Evolutionary conservation across 1,140 invertebrate genomes (phyloP).

Genomic region (Drosophila ficusphila): DNA sequence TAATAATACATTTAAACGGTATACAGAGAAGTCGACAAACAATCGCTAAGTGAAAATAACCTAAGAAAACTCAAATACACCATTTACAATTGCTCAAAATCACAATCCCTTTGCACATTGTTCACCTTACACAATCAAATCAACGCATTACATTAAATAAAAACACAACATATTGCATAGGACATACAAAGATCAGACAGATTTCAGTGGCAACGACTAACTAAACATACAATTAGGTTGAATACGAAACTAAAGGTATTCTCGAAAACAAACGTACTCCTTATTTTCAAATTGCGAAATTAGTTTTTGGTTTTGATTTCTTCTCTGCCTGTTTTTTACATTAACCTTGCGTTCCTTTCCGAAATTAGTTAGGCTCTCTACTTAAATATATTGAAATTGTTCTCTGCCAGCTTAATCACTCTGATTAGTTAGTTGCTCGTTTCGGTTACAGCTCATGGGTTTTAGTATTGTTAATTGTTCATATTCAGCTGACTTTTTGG

Average conservation of each 20-base stretch:
- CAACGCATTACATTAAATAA: conserved; percentile 31
- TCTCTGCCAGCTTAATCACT: conserved; percentile 27
- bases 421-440: conserved; percentile 57
- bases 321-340: conserved; percentile 35
- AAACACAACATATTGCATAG: conserved; percentile 59
- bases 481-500: conserved; percentile 63
- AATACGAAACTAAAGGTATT: conserved; percentile 32
- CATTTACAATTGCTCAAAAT: conserved; percentile 52
- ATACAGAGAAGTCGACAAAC: conserved; percentile 36
- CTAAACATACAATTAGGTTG: conserved; percentile 28
- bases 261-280: conserved; percentile 6
- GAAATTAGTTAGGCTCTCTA: conserved; percentile 12
- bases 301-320: conserved; percentile 55
- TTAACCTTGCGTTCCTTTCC: conserved; percentile 14
- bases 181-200: conserved; percentile 63
- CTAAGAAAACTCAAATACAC: conserved; percentile 50
- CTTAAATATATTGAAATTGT: conserved; percentile 49
- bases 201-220: conserved; percentile 43
- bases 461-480: conserved; percentile 37
- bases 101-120: conserved; percentile 52
- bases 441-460: conserved; percentile 53
- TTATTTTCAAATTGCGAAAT: conserved; percentile 46
- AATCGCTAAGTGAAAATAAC: conserved; percentile 24
- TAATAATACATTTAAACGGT: conserved; percentile 38
- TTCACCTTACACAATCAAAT: conserved; percentile 46